Evolutionary conservation across 2,888 invertebrate species (phyloP), one percentile per base, ranked within the genome.

Genomic region (Branchinecta sandiegonensis): DNA sequence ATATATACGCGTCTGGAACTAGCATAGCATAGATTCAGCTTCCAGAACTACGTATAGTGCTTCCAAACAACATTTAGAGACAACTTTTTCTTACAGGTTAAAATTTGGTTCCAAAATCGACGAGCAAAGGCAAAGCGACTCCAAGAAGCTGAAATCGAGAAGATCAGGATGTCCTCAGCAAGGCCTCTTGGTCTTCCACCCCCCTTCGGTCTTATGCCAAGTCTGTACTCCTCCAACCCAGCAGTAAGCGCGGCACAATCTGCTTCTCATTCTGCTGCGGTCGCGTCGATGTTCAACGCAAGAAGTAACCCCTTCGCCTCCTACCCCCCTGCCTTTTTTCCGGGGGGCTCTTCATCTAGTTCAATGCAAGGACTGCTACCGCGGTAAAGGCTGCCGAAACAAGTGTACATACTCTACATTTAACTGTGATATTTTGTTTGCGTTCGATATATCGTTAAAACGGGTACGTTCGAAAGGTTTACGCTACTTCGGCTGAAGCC

Each of bases 51-150:
- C 4, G 2, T 37, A 37, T 37, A 37, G 6, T 5, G 6, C 37
- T 37, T 37, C 37, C 37, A 37, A 6, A 37, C 37, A 37, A 6
- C 4, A 37, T 37, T 37, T 4, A 37, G 37, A 37, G 6, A 37
- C 37, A 37, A 37, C 37, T 12, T 71, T 69, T 73, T 70, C 66
- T 78, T 79, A 13, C 83, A 86, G 83, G 90, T 90, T 73, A 92
- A 93, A 82, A 92, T 92, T 76, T 92, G 91, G 91, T 92, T 92
- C 79, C 91, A 92, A 83, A 93, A 93, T 77, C 83, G 89, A 77
- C 83, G 91, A 66, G 96, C 96, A 73, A 97, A 97, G 80, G 94
- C 94, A 76, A 97, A 97, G 82, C 83, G 97, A 37, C 83, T 96
- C 7, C 94, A 95, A 80, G 95, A 97, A 77, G 96, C 94, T 1